Evolutionary conservation across 2,888 invertebrate species (phyloP).

Genomic region (Protonemura montana): DNA sequence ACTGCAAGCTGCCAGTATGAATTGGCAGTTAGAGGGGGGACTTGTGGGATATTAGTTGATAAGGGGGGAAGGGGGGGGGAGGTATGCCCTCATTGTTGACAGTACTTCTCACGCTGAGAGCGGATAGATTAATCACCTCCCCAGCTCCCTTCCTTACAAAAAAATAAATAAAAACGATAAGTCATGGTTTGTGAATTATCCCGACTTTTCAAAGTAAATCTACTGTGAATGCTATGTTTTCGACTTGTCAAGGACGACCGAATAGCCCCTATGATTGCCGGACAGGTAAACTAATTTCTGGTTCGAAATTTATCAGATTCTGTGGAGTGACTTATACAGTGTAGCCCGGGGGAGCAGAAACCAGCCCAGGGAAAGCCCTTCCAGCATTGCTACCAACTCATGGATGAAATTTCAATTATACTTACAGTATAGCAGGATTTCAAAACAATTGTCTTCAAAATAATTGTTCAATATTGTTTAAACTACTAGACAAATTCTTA

Average conservation of each 20-base stretch:
- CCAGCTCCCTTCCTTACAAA: background rate
- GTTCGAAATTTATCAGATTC: too few species aligned
- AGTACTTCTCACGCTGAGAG: conserved; percentile 37
- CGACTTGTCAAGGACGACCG: background rate
- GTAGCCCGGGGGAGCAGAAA: too few species aligned
- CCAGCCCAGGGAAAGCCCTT: too few species aligned
- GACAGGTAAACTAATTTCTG: background rate
- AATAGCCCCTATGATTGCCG: background rate
- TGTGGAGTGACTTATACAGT: too few species aligned
- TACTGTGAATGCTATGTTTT: background rate
- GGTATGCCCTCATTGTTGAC: conserved; percentile 41
- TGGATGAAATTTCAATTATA: too few species aligned
- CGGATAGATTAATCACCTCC: conserved; percentile 36
- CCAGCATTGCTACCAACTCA: too few species aligned
- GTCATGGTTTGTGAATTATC: conserved; percentile 15
- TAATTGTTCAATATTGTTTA: too few species aligned
- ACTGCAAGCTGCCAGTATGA: background rate
- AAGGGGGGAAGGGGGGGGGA: background rate
- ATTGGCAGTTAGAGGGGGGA: background rate
- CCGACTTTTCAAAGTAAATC: background rate
- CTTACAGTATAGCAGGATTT: too few species aligned
- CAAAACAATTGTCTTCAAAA: too few species aligned
- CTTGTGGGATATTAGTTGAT: conserved; percentile 8
- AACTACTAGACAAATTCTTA: too few species aligned
- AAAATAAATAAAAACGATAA: background rate